phyloP scores from a whole-genome alignment of 2,797 vertebrate genomes.

The Anableps anableps region DNA sequence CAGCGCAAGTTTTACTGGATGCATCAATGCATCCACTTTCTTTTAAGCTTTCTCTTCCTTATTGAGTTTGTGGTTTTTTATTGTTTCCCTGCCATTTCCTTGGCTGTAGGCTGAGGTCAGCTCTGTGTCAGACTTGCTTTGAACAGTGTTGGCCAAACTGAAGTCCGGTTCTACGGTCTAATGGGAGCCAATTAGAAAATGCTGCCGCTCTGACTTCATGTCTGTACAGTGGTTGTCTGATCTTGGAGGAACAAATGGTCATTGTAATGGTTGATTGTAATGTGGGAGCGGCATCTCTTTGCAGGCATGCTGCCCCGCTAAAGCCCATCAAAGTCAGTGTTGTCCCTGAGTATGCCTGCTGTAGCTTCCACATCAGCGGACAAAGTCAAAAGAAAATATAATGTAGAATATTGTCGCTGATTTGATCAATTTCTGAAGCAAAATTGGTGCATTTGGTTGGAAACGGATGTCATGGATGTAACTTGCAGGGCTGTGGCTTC shows the following conservation, averaged over 20 bases:
- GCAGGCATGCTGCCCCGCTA: conserved; percentile 53
- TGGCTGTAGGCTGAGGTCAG: background rate
- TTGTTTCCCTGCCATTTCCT: conserved; percentile 4
- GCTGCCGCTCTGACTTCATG: conserved; percentile 7
- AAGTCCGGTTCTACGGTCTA: conserved; percentile 21
- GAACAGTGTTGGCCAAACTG: conserved; percentile 4
- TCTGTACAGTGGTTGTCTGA: conserved; percentile 46
- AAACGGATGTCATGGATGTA: conserved; percentile 25
- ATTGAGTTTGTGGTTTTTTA: background rate
- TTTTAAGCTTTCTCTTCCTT: background rate
- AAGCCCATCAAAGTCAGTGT: conserved; percentile 31
- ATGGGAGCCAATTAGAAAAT: conserved; percentile 39
- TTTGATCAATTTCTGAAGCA: conserved; percentile 5
- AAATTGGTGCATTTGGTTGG: background rate
- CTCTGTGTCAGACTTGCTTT: conserved; percentile 12
- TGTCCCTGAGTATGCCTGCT: conserved; percentile 32
- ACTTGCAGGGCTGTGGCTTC: background rate
- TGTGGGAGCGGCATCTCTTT: conserved; percentile 74
- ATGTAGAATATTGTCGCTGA: conserved; percentile 35
- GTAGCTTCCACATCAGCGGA: conserved; percentile 14
- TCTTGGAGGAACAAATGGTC: conserved; percentile 62
- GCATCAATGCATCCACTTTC: background rate
- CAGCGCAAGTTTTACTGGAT: background rate
- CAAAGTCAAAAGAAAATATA: conserved; percentile 6
- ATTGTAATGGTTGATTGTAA: conserved; percentile 58